phyloP scores from a whole-genome alignment of 1,140 invertebrate genomes.

The Calephelis virginiensis region DNA sequence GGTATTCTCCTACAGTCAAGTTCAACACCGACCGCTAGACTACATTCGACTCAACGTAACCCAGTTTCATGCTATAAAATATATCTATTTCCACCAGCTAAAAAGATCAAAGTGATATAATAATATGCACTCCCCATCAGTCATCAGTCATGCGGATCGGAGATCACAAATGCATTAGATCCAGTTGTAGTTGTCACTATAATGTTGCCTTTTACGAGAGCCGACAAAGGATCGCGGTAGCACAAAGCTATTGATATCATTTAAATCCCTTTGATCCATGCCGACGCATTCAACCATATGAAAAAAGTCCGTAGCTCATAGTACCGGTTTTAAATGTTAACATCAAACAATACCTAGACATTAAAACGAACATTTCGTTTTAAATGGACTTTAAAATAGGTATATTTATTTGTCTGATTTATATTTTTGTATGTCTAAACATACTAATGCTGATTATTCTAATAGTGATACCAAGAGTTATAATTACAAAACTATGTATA shows the following conservation, averaged over 20 bases:
- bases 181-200: conserved; percentile 39
- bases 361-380: too few species aligned
- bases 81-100: too few species aligned
- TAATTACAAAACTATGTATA: too few species aligned
- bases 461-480: too few species aligned
- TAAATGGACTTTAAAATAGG: too few species aligned
- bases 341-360: background rate
- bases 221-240: conserved; percentile 68
- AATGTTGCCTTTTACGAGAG: conserved; percentile 46
- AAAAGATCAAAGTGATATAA: background rate
- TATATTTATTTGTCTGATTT: too few species aligned
- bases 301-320: conserved; percentile 27
- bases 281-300: conserved; percentile 55
- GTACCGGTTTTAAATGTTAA: conserved; percentile 19
- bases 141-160: conserved; percentile 6
- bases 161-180: conserved; percentile 29
- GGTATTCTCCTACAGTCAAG: too few species aligned
- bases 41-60: too few species aligned
- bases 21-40: too few species aligned
- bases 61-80: too few species aligned
- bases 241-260: conserved; percentile 71
- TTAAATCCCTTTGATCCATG: conserved; percentile 63
- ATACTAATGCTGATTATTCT: too few species aligned
- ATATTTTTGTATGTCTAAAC: too few species aligned
- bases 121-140: conserved; percentile 7